Evolutionary conservation across 2,888 invertebrate species (phyloP), one percentile per base, ranked within the genome.

Genomic region (Sphaerophoria rueppellii): DNA sequence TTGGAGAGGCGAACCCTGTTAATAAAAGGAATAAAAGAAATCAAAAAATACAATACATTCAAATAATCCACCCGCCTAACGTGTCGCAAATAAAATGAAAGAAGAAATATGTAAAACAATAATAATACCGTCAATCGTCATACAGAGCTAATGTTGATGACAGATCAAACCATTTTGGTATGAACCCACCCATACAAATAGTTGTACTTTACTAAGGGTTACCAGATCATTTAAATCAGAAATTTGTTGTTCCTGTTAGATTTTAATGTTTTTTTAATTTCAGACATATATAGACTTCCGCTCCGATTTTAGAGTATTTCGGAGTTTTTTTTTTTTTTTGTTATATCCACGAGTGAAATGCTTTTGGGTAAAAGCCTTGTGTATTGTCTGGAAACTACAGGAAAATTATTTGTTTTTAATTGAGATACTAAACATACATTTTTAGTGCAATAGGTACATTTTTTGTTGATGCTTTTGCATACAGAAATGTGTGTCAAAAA

Each of bases 51-150:
- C 50, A 67, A 67, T 12, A 35, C 43, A 63, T 9, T 12, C 4
- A 35, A 43, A 40, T 58, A 58, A 40, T 58, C 58, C 58, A 60
- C 60, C 60, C 60, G 43, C 60, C 60, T 60, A 61, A 61, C 61
- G 24, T 24, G 24, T 24, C 32, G n/a, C 46, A 61, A 32, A 43
- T 7, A 61, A 0, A 24, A 61, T 11, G 4, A 46, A 32, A 58
- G n/a, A 24, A 6, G 16, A 14, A 16, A 6, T 32, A 12, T 54
- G 12, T 5, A 46, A n/a, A 46, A n/a, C 11, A 46, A 5, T 4
- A 11, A 11, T 5, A 46, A n/a, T 4, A 46, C 46, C n/a, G 46
- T n/a, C 46, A 11, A n/a, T 1, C 11, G 11, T 9, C 11, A 24
- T 24, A 24, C 46, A 46, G 46, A 50, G 50, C 12, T 9, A 16